Percentiles rank a stretch among this genome's conserved stretches.
phyloP scores from a whole-genome alignment of 2,888 invertebrate genomes.

The Nephrotoma appendiculata region DNA sequence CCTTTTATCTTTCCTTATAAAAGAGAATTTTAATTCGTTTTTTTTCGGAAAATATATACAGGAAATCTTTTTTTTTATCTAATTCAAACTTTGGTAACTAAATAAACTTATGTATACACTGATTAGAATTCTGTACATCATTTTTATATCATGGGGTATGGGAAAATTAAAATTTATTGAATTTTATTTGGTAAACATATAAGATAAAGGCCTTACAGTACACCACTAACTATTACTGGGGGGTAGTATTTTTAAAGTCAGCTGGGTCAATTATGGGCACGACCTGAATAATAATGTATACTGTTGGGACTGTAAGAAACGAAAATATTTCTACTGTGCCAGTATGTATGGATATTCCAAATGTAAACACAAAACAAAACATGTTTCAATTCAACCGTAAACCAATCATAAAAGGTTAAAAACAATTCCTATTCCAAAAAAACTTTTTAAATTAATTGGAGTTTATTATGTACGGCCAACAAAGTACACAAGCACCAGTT shows the following conservation, averaged over 20 bases:
- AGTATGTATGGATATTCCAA: not conserved
- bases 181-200: not conserved
- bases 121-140: not conserved
- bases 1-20: not conserved
- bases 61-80: not conserved
- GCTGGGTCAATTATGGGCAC: not conserved
- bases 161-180: not conserved
- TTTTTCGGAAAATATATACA: not conserved
- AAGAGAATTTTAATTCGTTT: not conserved
- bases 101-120: not conserved
- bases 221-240: too few species aligned
- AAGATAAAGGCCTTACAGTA: not conserved
- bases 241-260: not conserved
- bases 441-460: not conserved
- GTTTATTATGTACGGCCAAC: not conserved
- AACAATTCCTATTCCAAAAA: not conserved
- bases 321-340: not conserved
- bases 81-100: not conserved
- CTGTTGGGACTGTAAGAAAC: not conserved
- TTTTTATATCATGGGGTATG: not conserved
- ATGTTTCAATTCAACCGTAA: not conserved
- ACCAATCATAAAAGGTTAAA: not conserved
- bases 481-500: not conserved
- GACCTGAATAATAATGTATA: not conserved
- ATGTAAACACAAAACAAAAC: not conserved